Evolutionary conservation across 2,797 vertebrate genomes (phyloP).

Genomic region (Bucorvus abyssinicus): DNA sequence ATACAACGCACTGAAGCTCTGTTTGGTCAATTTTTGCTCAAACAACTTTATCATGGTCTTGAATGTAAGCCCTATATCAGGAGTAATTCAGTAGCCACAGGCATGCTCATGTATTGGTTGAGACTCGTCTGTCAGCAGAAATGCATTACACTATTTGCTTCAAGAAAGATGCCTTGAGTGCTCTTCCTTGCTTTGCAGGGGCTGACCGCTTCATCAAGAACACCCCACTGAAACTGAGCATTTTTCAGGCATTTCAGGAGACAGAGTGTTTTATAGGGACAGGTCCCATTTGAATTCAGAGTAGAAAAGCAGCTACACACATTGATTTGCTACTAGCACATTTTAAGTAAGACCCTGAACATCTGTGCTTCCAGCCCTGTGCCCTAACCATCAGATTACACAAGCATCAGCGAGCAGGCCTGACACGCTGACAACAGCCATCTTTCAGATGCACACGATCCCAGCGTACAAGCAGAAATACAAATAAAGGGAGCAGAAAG

Average conservation of each 20-base stretch:
- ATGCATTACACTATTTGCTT: background rate
- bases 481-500: constrained; percentile 40
- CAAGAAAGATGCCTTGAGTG: background rate
- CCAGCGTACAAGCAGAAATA: background rate
- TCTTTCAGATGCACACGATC: background rate
- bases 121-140: background rate
- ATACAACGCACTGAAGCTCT: background rate
- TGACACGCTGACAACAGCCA: constrained; percentile 20
- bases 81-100: background rate
- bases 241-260: background rate
- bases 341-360: constrained; percentile 11
- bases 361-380: constrained; percentile 17
- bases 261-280: background rate
- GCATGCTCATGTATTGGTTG: background rate
- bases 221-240: background rate
- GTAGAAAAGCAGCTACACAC: background rate
- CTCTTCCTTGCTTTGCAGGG: background rate
- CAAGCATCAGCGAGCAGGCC: background rate
- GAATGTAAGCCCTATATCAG: background rate
- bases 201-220: background rate
- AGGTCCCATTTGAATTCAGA: background rate
- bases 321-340: background rate
- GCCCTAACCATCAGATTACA: constrained; percentile 27
- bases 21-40: background rate
- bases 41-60: background rate